These are phyloP conservation scores for Pionites leucogaster DNA, from an alignment of 2,113 vertebrate genomes.

Conservation along the genomic window DNA sequence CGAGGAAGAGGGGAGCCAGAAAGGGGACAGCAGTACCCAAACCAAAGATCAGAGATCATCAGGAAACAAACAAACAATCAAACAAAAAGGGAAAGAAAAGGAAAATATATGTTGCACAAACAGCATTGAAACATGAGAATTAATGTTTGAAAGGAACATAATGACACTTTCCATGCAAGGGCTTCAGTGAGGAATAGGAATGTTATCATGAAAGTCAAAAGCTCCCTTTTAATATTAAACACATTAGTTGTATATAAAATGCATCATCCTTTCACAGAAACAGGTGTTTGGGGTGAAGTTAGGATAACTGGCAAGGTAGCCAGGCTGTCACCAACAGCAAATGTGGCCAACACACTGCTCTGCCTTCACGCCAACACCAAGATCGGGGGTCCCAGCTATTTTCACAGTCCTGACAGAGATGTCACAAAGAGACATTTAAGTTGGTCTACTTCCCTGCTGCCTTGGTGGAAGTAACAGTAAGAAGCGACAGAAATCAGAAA, in stretches of 20 bases:
- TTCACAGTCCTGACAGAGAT: not conserved
- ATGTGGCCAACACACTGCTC: not conserved
- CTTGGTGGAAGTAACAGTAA: not conserved
- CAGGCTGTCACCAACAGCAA: not conserved
- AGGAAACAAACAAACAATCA: not conserved
- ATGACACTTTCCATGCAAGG: not conserved
- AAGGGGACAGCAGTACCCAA: not conserved
- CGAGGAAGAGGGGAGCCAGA: not conserved
- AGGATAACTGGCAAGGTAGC: constrained; percentile 10
- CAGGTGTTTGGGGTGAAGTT: constrained; percentile 4
- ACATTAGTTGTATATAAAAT: not conserved
- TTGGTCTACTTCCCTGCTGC: not conserved
- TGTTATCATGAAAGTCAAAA: not conserved
- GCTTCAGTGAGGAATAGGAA: not conserved
- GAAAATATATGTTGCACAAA: not conserved
- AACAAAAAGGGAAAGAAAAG: not conserved
- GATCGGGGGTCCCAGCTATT: not conserved
- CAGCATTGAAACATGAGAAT: not conserved
- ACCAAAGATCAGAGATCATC: not conserved
- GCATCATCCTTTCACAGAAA: not conserved
- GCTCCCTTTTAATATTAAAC: not conserved
- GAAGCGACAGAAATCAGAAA: not conserved
- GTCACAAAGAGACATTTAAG: not conserved
- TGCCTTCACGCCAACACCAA: not conserved
- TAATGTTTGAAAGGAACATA: not conserved